phyloP scores from a whole-genome alignment of 2,113 vertebrate species.

The Proteles cristata region DNA sequence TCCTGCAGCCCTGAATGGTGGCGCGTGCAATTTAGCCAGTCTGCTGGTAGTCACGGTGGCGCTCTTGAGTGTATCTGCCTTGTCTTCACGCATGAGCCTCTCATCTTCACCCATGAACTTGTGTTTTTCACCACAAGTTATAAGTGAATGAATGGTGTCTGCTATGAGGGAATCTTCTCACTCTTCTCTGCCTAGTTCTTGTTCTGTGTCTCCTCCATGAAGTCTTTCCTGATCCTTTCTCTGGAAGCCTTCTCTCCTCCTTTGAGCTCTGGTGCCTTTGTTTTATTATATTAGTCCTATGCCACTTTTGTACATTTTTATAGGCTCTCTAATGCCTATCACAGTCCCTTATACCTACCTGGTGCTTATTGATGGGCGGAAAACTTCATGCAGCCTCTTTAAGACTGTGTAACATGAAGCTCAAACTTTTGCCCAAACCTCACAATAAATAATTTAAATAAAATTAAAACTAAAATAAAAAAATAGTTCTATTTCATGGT shows the following conservation, averaged over 20 bases:
- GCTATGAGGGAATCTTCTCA: not conserved
- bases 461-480: conserved; percentile 2
- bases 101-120: not conserved
- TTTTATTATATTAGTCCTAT: not conserved
- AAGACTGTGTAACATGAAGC: not conserved
- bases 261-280: not conserved
- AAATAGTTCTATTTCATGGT: not conserved
- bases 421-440: not conserved
- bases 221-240: not conserved
- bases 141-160: not conserved
- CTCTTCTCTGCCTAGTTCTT: not conserved
- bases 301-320: not conserved
- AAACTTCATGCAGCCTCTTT: not conserved
- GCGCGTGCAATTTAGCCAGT: not conserved
- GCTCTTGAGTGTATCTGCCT: not conserved
- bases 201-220: not conserved
- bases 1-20: not conserved
- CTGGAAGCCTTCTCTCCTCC: not conserved
- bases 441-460: conserved; percentile 23
- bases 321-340: not conserved
- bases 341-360: not conserved
- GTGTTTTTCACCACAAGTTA: not conserved
- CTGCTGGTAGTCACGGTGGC: not conserved
- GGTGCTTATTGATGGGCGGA: not conserved
- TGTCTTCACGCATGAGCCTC: not conserved